Base-by-base conservation (phyloP, 2,888 invertebrate genomes). In the Cremastinae sp. region DNA sequence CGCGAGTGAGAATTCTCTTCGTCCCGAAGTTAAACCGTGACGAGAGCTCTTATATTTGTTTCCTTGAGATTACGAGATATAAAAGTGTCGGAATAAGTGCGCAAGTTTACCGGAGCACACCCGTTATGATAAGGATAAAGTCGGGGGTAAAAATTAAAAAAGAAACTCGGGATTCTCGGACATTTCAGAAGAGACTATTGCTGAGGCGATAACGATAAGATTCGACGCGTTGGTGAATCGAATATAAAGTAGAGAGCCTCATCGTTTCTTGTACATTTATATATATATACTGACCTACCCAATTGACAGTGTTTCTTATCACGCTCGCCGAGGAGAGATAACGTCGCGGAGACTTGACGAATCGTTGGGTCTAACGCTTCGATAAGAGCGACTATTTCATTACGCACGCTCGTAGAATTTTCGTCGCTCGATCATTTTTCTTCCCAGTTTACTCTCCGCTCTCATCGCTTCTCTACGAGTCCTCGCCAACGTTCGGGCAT, bases 221-320 rank as follows among this genome's bases (percentile, higher is more conserved):
- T 22, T 22, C 7, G 41, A 59, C 12, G 14, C 14, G 3, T 34
- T 8, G n/a, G 41, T 1, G 34, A 43, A 62, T 45, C 20, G 36
- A 36, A 47, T 34, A 54, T 43, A 20, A 10, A 41, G 54, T 14
- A 70, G 28, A 45, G 4, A 0, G 22, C 47, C 41, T n/a, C 34
- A n/a, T 58, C n/a, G 49, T n/a, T 45, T 14, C 28, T 3, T 56
- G 12, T 38, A 14, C 7, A 20, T 9, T 8, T 22, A 34, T 20
- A 53, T 66, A 22, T 36, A 43, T 72, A 72, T 66, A 72, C 71
- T 72, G 72, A 72, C 72, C 72, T 66, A 72, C 72, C 68, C 76
- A 72, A 76, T 69, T 76, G 72, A 18, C 59, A n/a, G 34, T 22
- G 5, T n/a, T 54, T 49, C 72, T 76, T 73, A 72, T 76, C 76